Evolutionary conservation across 2,113 vertebrate genomes (phyloP), one percentile per base, ranked within the genome.

Genomic region (Sisor rabdophorus): DNA sequence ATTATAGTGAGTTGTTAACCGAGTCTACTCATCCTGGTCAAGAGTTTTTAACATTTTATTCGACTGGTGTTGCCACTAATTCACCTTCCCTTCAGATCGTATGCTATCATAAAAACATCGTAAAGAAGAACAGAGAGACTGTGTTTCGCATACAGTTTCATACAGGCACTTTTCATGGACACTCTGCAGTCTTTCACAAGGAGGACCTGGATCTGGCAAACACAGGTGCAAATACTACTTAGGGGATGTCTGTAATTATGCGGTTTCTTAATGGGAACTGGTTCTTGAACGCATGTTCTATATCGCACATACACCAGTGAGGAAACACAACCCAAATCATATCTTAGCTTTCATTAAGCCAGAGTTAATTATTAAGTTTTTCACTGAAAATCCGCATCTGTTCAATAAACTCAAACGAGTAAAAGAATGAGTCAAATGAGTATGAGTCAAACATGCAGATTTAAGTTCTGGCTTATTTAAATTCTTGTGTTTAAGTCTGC

Each of bases 61-160:
- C 56, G 12, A 13, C 22, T 60, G 11, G 19, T 16, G 12, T 36
- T 28, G 44, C n/a, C 60, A 54, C 36, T 75, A 20, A 58, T 73
- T 28, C 58, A 48, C 32, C 26, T 64, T 75, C 53, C 73, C 24
- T 75, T 80, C 76, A 98, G 96, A 88, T 98, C 55, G 95, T 95
- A 52, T 98, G 96, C 85, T 98, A 97, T 28, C 91, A 95, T 73
- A 95, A 93, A 87, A 91, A 91, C 76, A 87, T 85, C 64, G 82
- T 72, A 7, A 86, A 89, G 0, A 83, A 87, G 75, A 92, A 88
- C 24, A 91, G 94, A 0, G 93, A 94, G 56, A 87, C 91, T 12
- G 63, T 98, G 80, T 98, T 98, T 88, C 91, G 94, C 11, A 88
- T 97, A 78, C 96, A 98, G 90, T 95, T 98, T 78, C 96, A 98